Evolutionary conservation across 1,140 invertebrate genomes (phyloP).

Genomic region (Propsilocerus akamusi): DNA sequence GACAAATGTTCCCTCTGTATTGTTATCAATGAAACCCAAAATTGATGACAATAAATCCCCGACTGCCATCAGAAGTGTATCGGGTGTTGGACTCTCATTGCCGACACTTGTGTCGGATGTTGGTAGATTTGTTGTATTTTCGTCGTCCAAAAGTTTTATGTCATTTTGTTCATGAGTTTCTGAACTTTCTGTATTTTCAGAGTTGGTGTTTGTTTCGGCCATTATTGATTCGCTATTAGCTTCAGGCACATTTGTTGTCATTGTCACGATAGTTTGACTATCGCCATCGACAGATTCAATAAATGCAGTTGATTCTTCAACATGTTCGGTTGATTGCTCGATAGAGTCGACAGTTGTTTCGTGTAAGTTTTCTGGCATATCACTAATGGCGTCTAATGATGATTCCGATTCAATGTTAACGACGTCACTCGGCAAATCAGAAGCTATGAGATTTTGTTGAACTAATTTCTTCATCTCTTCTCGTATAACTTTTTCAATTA

Average conservation of each 20-base stretch:
- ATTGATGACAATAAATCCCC: not conserved
- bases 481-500: not conserved
- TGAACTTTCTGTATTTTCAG: not conserved
- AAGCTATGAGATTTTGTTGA: too few species aligned
- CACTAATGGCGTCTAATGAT: too few species aligned
- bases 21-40: not conserved
- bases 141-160: not conserved
- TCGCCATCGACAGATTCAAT: not conserved
- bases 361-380: too few species aligned
- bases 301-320: too few species aligned
- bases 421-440: not conserved
- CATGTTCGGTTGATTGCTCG: too few species aligned
- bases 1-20: not conserved
- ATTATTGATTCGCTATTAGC: not conserved
- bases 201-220: not conserved
- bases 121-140: too few species aligned
- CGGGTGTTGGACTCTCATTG: not conserved
- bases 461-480: not conserved
- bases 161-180: not conserved
- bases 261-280: not conserved
- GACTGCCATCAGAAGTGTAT: not conserved
- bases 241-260: not conserved
- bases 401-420: too few species aligned
- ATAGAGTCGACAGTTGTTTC: too few species aligned
- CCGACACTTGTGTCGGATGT: not conserved